Evolutionary conservation across 2,888 invertebrate species (phyloP).

Genomic region (Prenolepis imparis): DNA sequence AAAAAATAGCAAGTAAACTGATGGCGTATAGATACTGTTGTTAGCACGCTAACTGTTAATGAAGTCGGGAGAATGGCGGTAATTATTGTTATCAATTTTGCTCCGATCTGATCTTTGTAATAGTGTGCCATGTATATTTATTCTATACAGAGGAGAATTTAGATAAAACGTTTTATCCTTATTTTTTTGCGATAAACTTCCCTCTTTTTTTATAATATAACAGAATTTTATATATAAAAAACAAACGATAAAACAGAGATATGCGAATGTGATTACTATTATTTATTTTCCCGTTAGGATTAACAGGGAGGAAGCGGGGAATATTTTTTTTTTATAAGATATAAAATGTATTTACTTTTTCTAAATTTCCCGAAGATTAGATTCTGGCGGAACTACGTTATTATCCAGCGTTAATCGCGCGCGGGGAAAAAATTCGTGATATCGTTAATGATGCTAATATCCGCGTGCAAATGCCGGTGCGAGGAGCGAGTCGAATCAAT

Average conservation of each 20-base stretch:
- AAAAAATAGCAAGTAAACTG: conserved; percentile 7
- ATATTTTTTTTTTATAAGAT: neutral
- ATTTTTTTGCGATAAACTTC: neutral
- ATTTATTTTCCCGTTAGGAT: neutral
- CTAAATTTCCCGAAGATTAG: neutral
- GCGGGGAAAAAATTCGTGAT: neutral
- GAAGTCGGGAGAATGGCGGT: conserved; percentile 20
- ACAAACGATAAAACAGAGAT: neutral
- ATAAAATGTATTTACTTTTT: neutral
- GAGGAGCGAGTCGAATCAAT: conserved; percentile 65
- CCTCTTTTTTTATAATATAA: neutral
- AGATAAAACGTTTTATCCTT: conserved; percentile 45
- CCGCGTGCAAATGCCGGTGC: neutral
- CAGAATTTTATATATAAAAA: neutral
- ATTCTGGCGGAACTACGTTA: neutral
- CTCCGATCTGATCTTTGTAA: conserved; percentile 15
- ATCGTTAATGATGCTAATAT: conserved; percentile 23
- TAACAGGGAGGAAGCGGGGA: neutral
- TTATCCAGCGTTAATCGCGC: neutral
- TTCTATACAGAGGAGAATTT: neutral
- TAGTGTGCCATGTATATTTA: neutral
- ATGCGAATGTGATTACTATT: neutral
- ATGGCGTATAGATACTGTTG: neutral
- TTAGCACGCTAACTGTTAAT: conserved; percentile 26
- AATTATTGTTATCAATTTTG: conserved; percentile 42